Base-by-base conservation (phyloP, 1,140 invertebrate genomes). In the Trichonephila inaurata region DNA sequence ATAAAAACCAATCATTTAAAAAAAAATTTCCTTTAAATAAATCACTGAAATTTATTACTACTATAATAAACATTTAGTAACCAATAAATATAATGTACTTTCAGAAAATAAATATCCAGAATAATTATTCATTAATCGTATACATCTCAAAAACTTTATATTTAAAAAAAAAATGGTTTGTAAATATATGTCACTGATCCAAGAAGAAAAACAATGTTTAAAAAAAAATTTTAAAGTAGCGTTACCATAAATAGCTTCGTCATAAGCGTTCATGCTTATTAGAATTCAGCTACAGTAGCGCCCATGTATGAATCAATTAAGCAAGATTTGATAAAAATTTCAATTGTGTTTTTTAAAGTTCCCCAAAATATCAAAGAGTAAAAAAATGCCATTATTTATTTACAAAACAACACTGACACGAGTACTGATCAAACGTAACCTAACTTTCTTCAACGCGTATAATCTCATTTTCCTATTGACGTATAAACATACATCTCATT, bases 401-500 rank as follows among this genome's bases (percentile, higher is more conserved):
- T 61, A 85, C n/a, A 85, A 61, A 85, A 24, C 7, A 85, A 85
- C 21, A 85, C 6, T 7, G n/a, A 85, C 51, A 85, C 83, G 44
- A 33, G 44, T 85, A 85, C 60, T 16, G 51, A 21, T 60, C 21
- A 33, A 44, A 60, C 16, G 21, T 24, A 61, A 60, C 12, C 8
- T n/a, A 85, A 58, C 83, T 85, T 60, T 85, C 83, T 51, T 58
- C 44, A 60, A 85, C 7, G 44, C 24, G 66, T 40, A 77, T 88
- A 62, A 40, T 88, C 62, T 88, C 86, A 88, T 64, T 88, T 88
- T 88, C 51, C 86, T 58, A 88, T 88, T 58, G 51, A 88, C 86
- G 86, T 88, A 77, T 77, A 88, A 88, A 88, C 86, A 88, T 64
- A 88, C 60, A 88, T 64, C 61, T 88, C 86, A 88, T 88, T 88